These are phyloP conservation scores for Temnothorax longispinosus DNA, from an alignment of 1,140 invertebrate species.

Conservation along the genomic window DNA sequence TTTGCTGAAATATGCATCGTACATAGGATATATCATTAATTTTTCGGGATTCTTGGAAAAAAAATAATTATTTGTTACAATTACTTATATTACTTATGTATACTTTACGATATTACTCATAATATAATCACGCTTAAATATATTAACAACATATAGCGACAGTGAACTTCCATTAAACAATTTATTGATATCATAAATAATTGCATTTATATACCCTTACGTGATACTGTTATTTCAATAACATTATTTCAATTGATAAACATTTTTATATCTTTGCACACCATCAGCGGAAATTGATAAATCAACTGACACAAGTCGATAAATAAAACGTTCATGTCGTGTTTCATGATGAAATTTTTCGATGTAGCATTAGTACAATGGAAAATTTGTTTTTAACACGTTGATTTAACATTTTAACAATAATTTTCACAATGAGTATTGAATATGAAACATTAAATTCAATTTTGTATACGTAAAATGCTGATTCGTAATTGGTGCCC, in stretches of 20 bases:
- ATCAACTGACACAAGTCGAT: not conserved
- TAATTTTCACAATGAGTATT: not conserved
- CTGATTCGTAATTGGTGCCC: not conserved
- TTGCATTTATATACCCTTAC: not conserved
- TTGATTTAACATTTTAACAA: not conserved
- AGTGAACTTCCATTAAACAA: not conserved
- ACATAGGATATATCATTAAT: not conserved
- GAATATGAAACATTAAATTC: slow-evolving; percentile 4
- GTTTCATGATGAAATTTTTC: not conserved
- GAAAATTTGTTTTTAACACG: slow-evolving; percentile 12
- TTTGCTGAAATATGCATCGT: not conserved
- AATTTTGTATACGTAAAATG: not conserved
- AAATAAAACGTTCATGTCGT: not conserved
- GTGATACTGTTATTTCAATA: not conserved
- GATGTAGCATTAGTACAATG: not conserved
- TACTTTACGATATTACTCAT: not conserved
- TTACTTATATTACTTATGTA: not conserved
- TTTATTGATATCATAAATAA: not conserved
- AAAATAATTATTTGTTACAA: not conserved
- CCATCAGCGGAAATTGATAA: not conserved
- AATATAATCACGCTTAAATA: not conserved
- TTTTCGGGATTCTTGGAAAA: not conserved
- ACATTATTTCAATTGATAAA: not conserved
- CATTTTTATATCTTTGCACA: not conserved
- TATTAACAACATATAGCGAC: not conserved